Base-by-base conservation (phyloP, 2,888 invertebrate genomes). In the Euplagia quadripunctaria region DNA sequence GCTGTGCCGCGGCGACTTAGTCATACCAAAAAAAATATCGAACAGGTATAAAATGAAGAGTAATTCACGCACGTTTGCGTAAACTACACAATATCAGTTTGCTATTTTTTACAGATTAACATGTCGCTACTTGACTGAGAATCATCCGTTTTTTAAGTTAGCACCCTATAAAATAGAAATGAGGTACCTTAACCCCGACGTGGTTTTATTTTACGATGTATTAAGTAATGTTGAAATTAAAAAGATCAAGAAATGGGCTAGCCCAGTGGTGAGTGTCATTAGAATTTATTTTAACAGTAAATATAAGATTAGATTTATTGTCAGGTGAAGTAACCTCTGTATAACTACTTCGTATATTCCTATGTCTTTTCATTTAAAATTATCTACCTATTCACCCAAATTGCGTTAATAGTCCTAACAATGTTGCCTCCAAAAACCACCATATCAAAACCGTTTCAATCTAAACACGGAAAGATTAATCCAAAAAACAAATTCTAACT, bases 161-260 rank as follows among this genome's bases (percentile, higher is more conserved):
- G 98, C 97, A 0, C 98, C 98, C 0, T 96, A 98, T 77, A 99
- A 99, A 93, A 91, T 97, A 81, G 98, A 98, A 89, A 98, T 98
- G 91, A 97, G 97, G 85, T 97, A 98, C 70, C 92, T 97, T 49
- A 96, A 97, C 55, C 99, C 99, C 0, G 97, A 97, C 85, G 97
- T 99, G 81, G 97, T 97, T 55, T 95, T 99, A 69, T 99, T 97
- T 93, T 97, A 99, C 90, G 97, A 99, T 80, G 98, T 99, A n/a
- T 96, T 99, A 89, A 97, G 96, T 79, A 99, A 99, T 85, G 92
- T 94, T 0, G 99, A 99, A 92, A 99, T 99, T 73, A 97, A 97
- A 74, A 95, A 97, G 1, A 97, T 99, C 73, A 98, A 99, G 92
- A 96, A 97, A 83, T 93, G 98, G 90, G 99, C 99, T 0, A 97